Evolutionary conservation across 2,797 vertebrate species (phyloP).

Genomic region (Acomys russatus): DNA sequence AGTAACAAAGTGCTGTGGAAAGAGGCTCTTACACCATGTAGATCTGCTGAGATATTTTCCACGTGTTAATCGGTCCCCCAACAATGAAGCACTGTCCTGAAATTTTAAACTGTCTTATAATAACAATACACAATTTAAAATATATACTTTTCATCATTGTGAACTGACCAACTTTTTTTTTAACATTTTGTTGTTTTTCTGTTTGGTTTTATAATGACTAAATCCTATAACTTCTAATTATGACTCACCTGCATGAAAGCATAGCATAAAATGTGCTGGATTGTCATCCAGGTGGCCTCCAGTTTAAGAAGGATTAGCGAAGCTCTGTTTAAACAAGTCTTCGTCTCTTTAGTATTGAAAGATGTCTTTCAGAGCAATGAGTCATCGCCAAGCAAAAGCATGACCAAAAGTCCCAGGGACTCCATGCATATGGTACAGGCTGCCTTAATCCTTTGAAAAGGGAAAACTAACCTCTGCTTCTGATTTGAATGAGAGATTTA

Average conservation of each 20-base stretch:
- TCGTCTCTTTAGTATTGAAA: slow-evolving; percentile 76
- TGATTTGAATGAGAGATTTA: neutral
- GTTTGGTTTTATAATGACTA: slow-evolving; percentile 28
- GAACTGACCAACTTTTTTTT: neutral
- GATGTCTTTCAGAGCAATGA: slow-evolving; percentile 75
- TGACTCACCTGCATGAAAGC: slow-evolving; percentile 71
- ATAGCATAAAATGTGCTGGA: slow-evolving; percentile 55
- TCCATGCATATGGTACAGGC: neutral
- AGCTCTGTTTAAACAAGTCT: slow-evolving; percentile 65
- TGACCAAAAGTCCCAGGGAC: neutral
- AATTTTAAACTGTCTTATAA: neutral
- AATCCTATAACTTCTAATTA: slow-evolving; percentile 6
- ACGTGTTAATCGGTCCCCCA: neutral
- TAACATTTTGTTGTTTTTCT: neutral
- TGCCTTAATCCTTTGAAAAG: slow-evolving; percentile 46
- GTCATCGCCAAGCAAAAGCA: slow-evolving; percentile 59
- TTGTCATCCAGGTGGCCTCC: slow-evolving; percentile 63
- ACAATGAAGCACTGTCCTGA: neutral
- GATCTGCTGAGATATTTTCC: neutral
- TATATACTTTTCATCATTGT: neutral
- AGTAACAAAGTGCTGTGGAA: neutral
- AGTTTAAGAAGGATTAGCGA: slow-evolving; percentile 77
- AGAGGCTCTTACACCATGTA: neutral
- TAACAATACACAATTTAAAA: neutral
- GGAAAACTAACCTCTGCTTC: slow-evolving; percentile 18